Evolutionary conservation across 2,888 invertebrate genomes (phyloP).

Genomic region (Hofmannophila pseudospretella): DNA sequence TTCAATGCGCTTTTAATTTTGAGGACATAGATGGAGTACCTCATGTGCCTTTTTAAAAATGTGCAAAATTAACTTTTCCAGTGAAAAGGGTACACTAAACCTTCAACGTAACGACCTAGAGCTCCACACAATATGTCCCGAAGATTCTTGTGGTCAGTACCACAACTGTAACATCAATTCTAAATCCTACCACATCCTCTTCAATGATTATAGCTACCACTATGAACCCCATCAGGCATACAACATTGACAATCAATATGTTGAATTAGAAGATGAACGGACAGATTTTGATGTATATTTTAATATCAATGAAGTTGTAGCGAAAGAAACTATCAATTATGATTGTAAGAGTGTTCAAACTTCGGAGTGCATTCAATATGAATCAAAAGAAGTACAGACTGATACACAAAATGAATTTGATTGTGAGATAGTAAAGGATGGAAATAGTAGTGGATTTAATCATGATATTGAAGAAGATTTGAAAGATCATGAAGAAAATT

Average conservation of each 20-base stretch:
- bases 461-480: not conserved
- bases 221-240: constrained; percentile 13
- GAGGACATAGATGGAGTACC: no score
- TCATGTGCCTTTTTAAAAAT: no score
- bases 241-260: constrained; percentile 23
- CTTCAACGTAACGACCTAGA: constrained; percentile 45
- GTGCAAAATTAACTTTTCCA: constrained; percentile 26
- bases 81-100: constrained; percentile 56
- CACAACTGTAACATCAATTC: constrained; percentile 21
- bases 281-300: constrained; percentile 19
- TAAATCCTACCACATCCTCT: constrained; percentile 20
- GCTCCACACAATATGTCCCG: constrained; percentile 38
- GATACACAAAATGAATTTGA: not conserved
- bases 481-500: not conserved
- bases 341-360: not conserved
- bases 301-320: constrained; percentile 4
- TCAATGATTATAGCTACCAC: constrained; percentile 18
- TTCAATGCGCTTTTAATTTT: no score
- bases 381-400: not conserved
- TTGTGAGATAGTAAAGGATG: not conserved
- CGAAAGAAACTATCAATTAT: constrained; percentile 1
- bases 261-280: constrained; percentile 25
- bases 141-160: constrained; percentile 38
- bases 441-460: not conserved
- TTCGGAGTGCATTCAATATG: not conserved